Evolutionary conservation across 1,140 invertebrate species (phyloP), one percentile per base, ranked within the genome.

Genomic region (Dolichoris vasculosae): DNA sequence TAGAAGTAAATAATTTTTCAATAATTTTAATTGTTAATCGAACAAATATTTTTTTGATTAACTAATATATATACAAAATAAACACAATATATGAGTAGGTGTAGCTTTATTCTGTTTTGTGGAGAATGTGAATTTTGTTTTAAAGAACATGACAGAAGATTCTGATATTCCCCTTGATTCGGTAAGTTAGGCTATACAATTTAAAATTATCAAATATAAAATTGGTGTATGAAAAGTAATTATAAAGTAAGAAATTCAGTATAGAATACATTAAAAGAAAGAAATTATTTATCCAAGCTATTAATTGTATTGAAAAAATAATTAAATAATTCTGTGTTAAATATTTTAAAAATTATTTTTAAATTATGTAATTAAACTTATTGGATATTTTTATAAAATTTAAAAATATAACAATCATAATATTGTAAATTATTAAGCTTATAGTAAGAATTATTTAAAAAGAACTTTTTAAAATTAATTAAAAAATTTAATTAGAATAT

Each of bases 71-170:
- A 46, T 13, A 13, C 13, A 46, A 7, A 46, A 6, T 46, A 46
- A 46, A 46, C 13, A 46, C 6, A 46, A 59, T 9, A 59, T 11
- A 59, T 59, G 23, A 59, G 55, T 26, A 20, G 55, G n/a, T 69
- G 64, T n/a, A 55, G 15, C 35, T 77, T 43, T 55, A 23, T 32
- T 46, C 9, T 63, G 75, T 83, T 11, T 46, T 32, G 20, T n/a
- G 46, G 0, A 83, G 26, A 83, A 83, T 83, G 51, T 83, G 8
- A 83, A 46, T 23, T 30, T 83, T 23, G 1, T 59, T 2, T 63
- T 55, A 30, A 1, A 63, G 23, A 67, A 26, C 43, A 73, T 77
- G 83, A 71, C 83, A 43, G 83, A 85, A 75, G 77, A 85, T 63
- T 80, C 48, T 48, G 43, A 85, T 43, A 75, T 7, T 73, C n/a